A percentile compares a stretch with the other conserved stretches of the same genome.
Evolutionary conservation across 1,140 invertebrate genomes (phyloP).

Genomic region (Drosophila willistoni): DNA sequence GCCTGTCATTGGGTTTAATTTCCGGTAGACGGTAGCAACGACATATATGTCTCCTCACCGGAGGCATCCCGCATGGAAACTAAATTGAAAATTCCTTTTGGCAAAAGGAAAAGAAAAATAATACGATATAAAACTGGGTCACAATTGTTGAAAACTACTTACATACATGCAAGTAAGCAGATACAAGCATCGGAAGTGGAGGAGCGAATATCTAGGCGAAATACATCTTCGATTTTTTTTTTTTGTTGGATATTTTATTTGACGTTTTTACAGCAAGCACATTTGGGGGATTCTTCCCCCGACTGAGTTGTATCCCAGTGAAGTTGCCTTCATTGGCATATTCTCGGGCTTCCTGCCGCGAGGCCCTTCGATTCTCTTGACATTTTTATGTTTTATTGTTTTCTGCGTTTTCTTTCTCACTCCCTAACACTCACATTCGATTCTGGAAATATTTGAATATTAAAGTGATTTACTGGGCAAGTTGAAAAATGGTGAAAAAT

Average conservation of each 20-base stretch:
- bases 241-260: conserved; percentile 69
- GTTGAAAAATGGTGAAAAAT: conserved; percentile 79
- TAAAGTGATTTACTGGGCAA: conserved; percentile 76
- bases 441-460: conserved; percentile 72
- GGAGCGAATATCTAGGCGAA: conserved; percentile 6
- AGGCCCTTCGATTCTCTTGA: conserved; percentile 56
- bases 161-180: background rate
- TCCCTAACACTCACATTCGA: conserved; percentile 25
- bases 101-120: background rate
- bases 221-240: conserved; percentile 52
- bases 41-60: conserved; percentile 22
- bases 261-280: conserved; percentile 71
- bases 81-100: conserved; percentile 72
- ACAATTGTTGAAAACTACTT: conserved; percentile 58
- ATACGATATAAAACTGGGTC: conserved; percentile 55
- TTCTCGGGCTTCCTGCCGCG: conserved; percentile 57
- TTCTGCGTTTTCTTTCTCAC: conserved; percentile 43
- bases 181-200: conserved; percentile 21
- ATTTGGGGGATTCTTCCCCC: conserved; percentile 20
- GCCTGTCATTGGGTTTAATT: conserved; percentile 76
- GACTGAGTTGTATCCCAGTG: background rate
- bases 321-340: conserved; percentile 42
- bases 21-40: conserved; percentile 62
- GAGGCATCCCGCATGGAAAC: conserved; percentile 42
- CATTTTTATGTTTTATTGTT: conserved; percentile 81